Conservation (phyloP, 2,888 invertebrate genomes). For the Merodon equestris region DNA sequence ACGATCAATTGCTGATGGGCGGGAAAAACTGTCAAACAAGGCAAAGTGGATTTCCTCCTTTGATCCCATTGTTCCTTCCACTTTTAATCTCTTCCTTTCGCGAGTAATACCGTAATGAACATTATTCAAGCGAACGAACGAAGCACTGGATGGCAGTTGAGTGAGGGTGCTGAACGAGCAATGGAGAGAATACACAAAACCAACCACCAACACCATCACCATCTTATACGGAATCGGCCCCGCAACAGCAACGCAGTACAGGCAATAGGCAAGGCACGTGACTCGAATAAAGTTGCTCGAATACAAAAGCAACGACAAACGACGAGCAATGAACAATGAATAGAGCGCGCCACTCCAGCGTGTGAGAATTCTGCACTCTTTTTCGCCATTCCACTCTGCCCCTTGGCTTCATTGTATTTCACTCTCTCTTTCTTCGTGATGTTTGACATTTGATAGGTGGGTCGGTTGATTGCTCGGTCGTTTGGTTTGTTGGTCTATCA, state of each 20-base stretch:
- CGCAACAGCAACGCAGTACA: conserved; percentile 31
- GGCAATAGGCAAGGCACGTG: conserved; percentile 60
- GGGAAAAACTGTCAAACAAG: neutral
- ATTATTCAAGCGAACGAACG: conserved; percentile 44
- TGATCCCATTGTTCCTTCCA: conserved; percentile 30
- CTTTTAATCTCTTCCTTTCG: conserved; percentile 41
- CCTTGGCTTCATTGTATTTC: neutral
- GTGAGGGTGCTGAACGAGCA: conserved; percentile 29
- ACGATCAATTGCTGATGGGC: neutral
- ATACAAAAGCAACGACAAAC: conserved; percentile 19
- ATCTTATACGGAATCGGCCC: neutral
- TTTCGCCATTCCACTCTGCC: neutral
- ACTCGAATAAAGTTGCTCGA: conserved; percentile 52
- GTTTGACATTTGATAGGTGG: conserved; percentile 39
- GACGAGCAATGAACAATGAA: conserved; percentile 4
- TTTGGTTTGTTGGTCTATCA: conserved; percentile 44
- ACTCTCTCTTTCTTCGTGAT: conserved; percentile 44
- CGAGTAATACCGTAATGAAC: conserved; percentile 49
- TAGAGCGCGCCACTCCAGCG: conserved; percentile 25
- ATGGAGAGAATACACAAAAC: conserved; percentile 27
- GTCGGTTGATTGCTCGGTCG: conserved; percentile 16
- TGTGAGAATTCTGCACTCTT: conserved; percentile 36
- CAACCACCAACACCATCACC: conserved; percentile 27
- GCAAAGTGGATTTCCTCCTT: conserved; percentile 12
- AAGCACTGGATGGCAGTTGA: conserved; percentile 48